Base-by-base conservation (phyloP, 2,797 vertebrate species). In the Sternotherus odoratus region DNA sequence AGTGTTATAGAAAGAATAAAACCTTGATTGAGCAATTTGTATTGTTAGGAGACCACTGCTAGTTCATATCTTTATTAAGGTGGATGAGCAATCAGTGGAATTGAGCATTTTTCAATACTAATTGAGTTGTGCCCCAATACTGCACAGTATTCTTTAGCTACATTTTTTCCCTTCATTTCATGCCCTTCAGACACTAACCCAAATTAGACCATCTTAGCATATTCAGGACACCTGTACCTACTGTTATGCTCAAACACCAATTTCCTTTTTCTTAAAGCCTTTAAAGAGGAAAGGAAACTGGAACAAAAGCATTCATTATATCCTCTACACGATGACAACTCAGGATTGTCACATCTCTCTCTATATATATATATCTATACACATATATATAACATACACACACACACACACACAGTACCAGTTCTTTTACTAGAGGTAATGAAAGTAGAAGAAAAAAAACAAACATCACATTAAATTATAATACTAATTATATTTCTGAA, bases 261-360 rank as follows among this genome's bases (percentile, higher is more conserved):
- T 88, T 96, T 97, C 96, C 96, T 95, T 91, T 95, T 95, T 95
- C 91, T 93, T 88, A 94, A 97, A 95, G 95, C 79, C 88, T 94
- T 94, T 74, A 89, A 95, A 94, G 81, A 86, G 83, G 92, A 97
- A 86, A 66, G 87, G 94, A 86, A 94, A 81, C 23, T 77, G 74
- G 85, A 63, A 66, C 95, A 90, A 8, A 5, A 66, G 17, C 4
- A 53, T 66, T 92, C 28, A 30, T 36, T 15, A 66, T 82, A 8
- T 66, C 81, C 77, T 87, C 87, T 87, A 54, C n/a, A n/a, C 36
- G 83, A 54, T 86, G 36, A 23, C 75, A 46, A 48, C 77, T 74
- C 17, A 43, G 43, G 30, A 43, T 81, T 95, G 89, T 86, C 74
- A 87, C 17, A 51, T n/a, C n/a, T n/a, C n/a, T n/a, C n/a, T n/a